A percentile compares a stretch with the other conserved stretches of the same genome.
phyloP scores from a whole-genome alignment of 1,140 invertebrate genomes.

The Lanistes nyassanus region DNA sequence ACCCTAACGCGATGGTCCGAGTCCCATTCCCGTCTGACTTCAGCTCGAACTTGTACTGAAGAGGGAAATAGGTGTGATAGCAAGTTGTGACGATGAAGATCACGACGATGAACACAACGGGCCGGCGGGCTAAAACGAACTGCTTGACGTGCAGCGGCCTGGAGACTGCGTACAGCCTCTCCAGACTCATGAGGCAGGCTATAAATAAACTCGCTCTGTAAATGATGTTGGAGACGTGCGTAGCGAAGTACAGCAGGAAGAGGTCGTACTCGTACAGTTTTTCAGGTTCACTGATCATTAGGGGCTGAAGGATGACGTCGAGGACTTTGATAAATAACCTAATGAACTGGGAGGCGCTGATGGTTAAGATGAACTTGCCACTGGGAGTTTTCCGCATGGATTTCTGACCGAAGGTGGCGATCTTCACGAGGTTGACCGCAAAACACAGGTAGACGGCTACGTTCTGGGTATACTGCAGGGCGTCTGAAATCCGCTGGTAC shows the following conservation, averaged over 20 bases:
- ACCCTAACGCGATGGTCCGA: background rate
- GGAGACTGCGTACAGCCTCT: slow-evolving; percentile 4
- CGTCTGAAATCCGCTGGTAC: background rate
- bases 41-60: background rate
- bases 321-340: background rate
- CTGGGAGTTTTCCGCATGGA: background rate
- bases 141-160: background rate
- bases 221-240: background rate
- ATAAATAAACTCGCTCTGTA: background rate
- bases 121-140: background rate
- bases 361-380: background rate
- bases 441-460: background rate
- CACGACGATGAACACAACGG: background rate
- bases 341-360: background rate
- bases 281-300: background rate
- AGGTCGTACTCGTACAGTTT: background rate
- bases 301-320: background rate
- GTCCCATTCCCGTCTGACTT: background rate
- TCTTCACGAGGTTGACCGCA: background rate
- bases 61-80: background rate
- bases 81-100: background rate
- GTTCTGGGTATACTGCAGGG: background rate
- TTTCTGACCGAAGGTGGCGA: background rate
- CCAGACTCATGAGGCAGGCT: background rate
- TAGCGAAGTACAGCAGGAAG: background rate